Percentiles rank a stretch among this genome's conserved stretches.
Evolutionary conservation across 2,888 invertebrate species (phyloP).

Genomic region (Perithous albicinctus): DNA sequence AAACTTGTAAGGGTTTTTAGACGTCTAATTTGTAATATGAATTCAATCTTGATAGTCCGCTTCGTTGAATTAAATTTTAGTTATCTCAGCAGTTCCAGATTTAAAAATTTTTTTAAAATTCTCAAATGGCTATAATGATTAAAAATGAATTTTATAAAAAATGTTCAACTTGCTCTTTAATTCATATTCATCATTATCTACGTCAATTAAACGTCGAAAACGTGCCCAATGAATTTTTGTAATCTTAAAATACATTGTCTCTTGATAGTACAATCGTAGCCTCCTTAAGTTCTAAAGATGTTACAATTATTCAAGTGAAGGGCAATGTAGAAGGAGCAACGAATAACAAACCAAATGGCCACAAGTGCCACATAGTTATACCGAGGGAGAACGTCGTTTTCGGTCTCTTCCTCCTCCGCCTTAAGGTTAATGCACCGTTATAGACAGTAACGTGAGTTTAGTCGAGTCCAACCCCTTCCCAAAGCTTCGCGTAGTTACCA

Average conservation of each 20-base stretch:
- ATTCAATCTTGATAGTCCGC: no score
- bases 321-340: neutral
- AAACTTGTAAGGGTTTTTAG: no score
- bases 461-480: slow-evolving; percentile 63
- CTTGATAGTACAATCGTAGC: neutral
- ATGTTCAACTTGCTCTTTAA: no score
- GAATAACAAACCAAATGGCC: slow-evolving; percentile 14
- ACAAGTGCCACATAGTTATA: slow-evolving; percentile 29
- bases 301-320: neutral
- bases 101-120: neutral
- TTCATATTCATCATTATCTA: no score
- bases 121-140: no score
- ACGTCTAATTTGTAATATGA: no score
- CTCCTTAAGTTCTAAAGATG: neutral
- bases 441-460: slow-evolving; percentile 70
- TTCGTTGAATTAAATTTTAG: no score
- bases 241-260: no score
- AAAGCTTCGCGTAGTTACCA: slow-evolving; percentile 6
- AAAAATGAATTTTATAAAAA: no score
- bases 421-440: slow-evolving; percentile 70
- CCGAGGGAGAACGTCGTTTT: slow-evolving; percentile 26
- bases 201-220: no score
- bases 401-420: slow-evolving; percentile 33
- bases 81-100: no score
- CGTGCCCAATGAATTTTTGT: no score